Base-by-base conservation (phyloP, 2,113 vertebrate species). In the Murina feae region DNA sequence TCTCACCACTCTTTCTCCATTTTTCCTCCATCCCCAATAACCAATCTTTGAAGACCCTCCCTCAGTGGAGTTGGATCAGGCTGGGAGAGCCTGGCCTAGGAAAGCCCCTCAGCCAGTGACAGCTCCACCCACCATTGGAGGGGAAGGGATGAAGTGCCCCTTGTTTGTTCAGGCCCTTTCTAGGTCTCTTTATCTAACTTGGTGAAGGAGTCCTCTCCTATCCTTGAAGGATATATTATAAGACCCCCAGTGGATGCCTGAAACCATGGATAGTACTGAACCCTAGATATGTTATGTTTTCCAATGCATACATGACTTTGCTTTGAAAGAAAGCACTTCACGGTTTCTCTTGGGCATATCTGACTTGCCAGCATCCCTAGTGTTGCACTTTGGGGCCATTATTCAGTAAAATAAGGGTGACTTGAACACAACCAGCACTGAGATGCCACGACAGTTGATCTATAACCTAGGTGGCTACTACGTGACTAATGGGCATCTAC, bases 61-160 rank as follows among this genome's bases (percentile, higher is more conserved):
- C 55, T 35, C n/a, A 55, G 47, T 18, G 28, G 18, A 47, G 2
- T 11, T 5, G 4, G 8, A 23, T 4, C 0, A 3, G 21, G 21
- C 32, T 51, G 51, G 21, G 23, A 25, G 12, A 39, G 18, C 32
- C 35, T 10, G 16, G 49, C 30, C 11, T 37, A 53, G 51, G 79
- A 25, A 32, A 60, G 72, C 5, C 30, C 5, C 79, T 28, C 6
- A 3, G 5, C 35, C 6, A 9, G 6, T 5, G 12, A 53, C 4
- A 42, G 9, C 47, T 37, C 11, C 6, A 2, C 21, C 30, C 32
- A 13, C 42, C 44, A 21, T 37, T 9, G 13, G 35, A 18, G 42
- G 11, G 14, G 20, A 18, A n/a, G 5, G 16, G 21, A 44, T 20
- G 17, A 51, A 60, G 53, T 1, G 2, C 12, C 42, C 7, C 20